These are phyloP conservation scores for Anniella stebbinsi DNA, from an alignment of 2,797 vertebrate species.

Conservation along the genomic window DNA sequence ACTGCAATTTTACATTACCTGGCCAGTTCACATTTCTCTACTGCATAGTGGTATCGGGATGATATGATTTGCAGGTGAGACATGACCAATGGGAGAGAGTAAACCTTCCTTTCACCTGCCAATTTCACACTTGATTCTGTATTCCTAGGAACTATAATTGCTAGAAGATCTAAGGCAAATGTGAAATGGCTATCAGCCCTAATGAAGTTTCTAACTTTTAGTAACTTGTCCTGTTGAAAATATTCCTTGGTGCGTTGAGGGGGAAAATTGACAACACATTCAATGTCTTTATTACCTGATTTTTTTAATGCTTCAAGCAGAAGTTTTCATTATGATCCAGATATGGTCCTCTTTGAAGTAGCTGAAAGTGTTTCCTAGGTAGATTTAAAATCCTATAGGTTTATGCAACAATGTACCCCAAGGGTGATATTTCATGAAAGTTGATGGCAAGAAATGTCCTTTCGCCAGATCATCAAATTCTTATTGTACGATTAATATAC, in stretches of 20 bases:
- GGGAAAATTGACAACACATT: neutral
- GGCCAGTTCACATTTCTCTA: neutral
- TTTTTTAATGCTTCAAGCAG: neutral
- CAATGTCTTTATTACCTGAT: rapidly evolving
- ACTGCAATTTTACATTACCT: neutral
- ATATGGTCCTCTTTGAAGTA: neutral
- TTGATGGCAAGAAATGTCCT: slow-evolving; percentile 46
- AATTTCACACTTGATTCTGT: neutral
- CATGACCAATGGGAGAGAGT: neutral
- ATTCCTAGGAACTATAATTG: slow-evolving; percentile 52
- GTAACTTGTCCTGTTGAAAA: neutral
- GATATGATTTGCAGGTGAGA: neutral
- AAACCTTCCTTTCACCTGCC: neutral
- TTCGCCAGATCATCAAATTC: slow-evolving; percentile 33
- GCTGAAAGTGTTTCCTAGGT: neutral
- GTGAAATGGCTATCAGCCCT: slow-evolving; percentile 26
- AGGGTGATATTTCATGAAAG: slow-evolving; percentile 68
- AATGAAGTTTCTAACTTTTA: slow-evolving; percentile 21
- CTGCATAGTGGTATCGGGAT: neutral
- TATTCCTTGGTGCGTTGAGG: slow-evolving; percentile 3
- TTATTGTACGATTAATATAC: slow-evolving; percentile 54
- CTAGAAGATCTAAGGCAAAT: slow-evolving; percentile 36
- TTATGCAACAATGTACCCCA: slow-evolving; percentile 54
- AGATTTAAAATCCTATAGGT: slow-evolving; percentile 55
- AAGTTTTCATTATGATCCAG: slow-evolving; percentile 33